Evolutionary conservation across 2,113 vertebrate species (phyloP), one percentile per base, ranked within the genome.

Genomic region (Pollimyrus isidori): DNA sequence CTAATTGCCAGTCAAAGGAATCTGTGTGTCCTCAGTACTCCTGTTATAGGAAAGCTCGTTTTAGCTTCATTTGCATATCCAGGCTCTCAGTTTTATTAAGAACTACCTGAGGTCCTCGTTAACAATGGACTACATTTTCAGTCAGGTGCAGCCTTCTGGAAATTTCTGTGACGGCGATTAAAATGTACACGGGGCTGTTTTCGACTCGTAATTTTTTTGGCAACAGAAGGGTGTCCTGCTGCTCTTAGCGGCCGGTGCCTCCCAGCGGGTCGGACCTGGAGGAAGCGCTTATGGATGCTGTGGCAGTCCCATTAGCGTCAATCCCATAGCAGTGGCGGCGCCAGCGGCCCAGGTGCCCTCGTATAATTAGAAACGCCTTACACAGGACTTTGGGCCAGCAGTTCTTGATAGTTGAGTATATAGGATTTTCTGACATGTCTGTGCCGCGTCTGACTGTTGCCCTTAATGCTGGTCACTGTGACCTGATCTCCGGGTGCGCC

Each of bases 221-320:
- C 87, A 82, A 49, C 89, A 88, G 89, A 88, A 88, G 89, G 89
- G 58, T 56, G 56, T 88, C 87, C 89, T 80, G 86, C 89, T 90
- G 89, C 35, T 82, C 42, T 23, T 73, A 46, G 86, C 39, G 58
- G 10, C 52, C 17, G 48, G 86, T 62, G 50, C 87, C 89, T 48
- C 39, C 69, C 39, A 46, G 86, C 9, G n/a, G 89, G 87, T 48
- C 11, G 69, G 73, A 53, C 53, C 23, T 39, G 9, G 49, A 53
- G 49, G 87, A 62, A 45, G 48, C 45, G 73, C 69, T 88, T 88
- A 35, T 83, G 87, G 52, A 88, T 88, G 73, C 73, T 48, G 49
- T 26, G 87, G 48, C 30, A 2, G 62, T 62, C 30, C 89, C 23
- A 84, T 58, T 82, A 83, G 82, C 53, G 73, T 87, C 89, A 88